Evolutionary conservation across 2,888 invertebrate genomes (phyloP), one percentile per base, ranked within the genome.

Genomic region (Nyleta sp.): DNA sequence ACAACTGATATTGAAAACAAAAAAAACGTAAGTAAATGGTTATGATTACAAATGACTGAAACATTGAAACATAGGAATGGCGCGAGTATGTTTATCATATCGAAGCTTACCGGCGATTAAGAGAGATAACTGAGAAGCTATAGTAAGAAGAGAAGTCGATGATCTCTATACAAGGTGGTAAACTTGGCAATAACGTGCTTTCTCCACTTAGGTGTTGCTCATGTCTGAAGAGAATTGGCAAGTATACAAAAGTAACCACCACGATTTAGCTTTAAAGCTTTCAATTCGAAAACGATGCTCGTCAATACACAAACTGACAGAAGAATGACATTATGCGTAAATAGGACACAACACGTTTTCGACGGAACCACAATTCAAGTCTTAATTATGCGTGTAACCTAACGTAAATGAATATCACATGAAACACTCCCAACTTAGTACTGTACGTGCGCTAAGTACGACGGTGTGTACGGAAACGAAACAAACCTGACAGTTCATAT

Each of bases 401-500:
- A n/a, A n/a, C n/a, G n/a, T n/a, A n/a, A n/a, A n/a, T n/a, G n/a
- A 28, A 11, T 11, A 44, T 5, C 44, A 35, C 28, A n/a, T 1
- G 42, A 33, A 15, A 28, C n/a, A 42, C n/a, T 52, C 42, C 50
- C 50, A 11, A 22, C 77, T 44, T 13, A 60, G 52, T 72, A 72
- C 78, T 53, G 60, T 59, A 78, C 83, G 60, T 64, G 80, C 84
- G 83, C 84, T 83, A 83, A 84, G 83, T 84, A 84, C 84, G 84
- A 85, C 83, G 82, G 81, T 81, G 82, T 80, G 82, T 76, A 82
- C 83, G 83, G 82, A 85, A 84, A 83, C 83, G 83, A 82, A 73
- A 81, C 80, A 82, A 85, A 85, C 83, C 82, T 83, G 79, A 67
- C 72, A 67, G 76, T 77, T 73, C 70, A 68, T 89, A 89, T 89